Percentiles rank a stretch among this genome's conserved stretches.
Conservation (phyloP, 2,797 vertebrate genomes). For the Rousettus madagascariensis region DNA sequence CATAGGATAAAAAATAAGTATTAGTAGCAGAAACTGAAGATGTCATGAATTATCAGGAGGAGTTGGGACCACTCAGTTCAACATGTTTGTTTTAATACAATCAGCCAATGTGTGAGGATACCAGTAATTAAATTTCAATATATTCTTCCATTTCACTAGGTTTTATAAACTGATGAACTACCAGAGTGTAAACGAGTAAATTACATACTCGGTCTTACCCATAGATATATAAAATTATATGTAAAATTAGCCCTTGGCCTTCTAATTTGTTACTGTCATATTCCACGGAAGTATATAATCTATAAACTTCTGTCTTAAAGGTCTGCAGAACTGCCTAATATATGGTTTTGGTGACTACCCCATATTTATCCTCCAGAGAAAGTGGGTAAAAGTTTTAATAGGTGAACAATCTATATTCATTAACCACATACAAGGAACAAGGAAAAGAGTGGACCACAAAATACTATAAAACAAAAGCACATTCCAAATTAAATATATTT, state of each 20-base stretch:
- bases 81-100: conserved; percentile 25
- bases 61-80: not conserved
- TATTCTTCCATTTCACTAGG: not conserved
- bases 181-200: not conserved
- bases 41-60: not conserved
- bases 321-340: not conserved
- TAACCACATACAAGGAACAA: not conserved
- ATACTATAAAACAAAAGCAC: not conserved
- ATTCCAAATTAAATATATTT: not conserved
- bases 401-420: not conserved
- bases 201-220: not conserved
- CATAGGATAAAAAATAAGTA: not conserved
- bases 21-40: not conserved
- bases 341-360: not conserved
- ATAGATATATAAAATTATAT: conserved; percentile 4
- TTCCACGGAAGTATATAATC: not conserved
- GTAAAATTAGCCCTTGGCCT: conserved; percentile 30
- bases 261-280: conserved; percentile 12
- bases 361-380: not conserved
- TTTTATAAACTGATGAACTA: conserved; percentile 38
- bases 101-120: not conserved
- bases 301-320: not conserved
- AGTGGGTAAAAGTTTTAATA: not conserved
- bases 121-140: conserved; percentile 28
- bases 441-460: not conserved